Evolutionary conservation across 2,113 vertebrate genomes (phyloP).

Genomic region (Sitta europaea): DNA sequence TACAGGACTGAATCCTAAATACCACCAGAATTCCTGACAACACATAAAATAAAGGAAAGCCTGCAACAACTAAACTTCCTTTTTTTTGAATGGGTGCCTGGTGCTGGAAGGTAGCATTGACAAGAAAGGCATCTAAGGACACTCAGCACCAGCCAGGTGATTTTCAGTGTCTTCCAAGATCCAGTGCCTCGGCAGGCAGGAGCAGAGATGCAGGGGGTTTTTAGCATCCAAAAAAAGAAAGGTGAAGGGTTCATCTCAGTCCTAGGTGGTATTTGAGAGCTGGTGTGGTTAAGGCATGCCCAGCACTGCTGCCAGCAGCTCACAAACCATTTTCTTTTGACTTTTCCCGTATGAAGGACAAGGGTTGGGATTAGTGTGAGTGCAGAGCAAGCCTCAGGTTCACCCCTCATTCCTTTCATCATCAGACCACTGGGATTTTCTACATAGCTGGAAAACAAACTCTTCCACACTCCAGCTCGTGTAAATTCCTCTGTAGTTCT

Average conservation of each 20-base stretch:
- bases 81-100: not conserved
- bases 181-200: not conserved
- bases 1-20: not conserved
- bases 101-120: not conserved
- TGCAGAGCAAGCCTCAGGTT: not conserved
- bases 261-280: conserved; percentile 11
- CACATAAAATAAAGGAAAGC: not conserved
- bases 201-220: not conserved
- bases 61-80: not conserved
- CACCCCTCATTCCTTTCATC: not conserved
- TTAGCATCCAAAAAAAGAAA: not conserved
- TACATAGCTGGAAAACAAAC: not conserved
- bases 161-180: not conserved
- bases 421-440: not conserved
- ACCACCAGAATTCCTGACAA: not conserved
- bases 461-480: not conserved
- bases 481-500: not conserved
- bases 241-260: conserved; percentile 18
- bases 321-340: not conserved
- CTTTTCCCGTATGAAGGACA: not conserved
- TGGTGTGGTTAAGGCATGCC: conserved; percentile 1
- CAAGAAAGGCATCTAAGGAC: not conserved
- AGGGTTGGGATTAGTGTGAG: not conserved
- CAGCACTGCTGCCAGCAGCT: not conserved
- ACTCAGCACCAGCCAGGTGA: not conserved